Evolutionary conservation across 2,888 invertebrate species (phyloP).

Genomic region (Bellardia bayeri): DNA sequence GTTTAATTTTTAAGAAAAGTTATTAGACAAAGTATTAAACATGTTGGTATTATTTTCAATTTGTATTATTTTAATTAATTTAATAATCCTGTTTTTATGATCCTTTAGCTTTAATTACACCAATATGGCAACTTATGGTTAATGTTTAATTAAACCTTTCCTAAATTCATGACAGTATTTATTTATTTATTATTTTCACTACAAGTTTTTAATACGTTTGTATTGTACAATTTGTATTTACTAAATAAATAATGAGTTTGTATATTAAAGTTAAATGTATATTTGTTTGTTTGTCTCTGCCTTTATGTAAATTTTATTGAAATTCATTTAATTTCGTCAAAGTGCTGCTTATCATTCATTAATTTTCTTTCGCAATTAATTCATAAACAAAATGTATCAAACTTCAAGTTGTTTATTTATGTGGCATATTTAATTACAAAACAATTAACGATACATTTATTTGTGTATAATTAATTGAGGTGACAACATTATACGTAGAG

Average conservation of each 20-base stretch:
- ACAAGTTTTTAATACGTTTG: background rate
- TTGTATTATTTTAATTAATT: too few relatives aligned
- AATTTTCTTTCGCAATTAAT: background rate
- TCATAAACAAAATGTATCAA: background rate
- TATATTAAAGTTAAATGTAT: background rate
- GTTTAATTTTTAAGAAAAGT: too few relatives aligned
- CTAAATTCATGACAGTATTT: background rate
- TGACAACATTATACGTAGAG: background rate
- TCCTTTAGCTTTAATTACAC: too few relatives aligned
- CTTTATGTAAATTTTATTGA: background rate
- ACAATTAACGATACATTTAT: constrained; percentile 17
- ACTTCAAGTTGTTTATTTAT: background rate
- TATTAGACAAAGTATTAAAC: too few relatives aligned
- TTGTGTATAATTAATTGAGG: background rate
- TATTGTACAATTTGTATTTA: background rate
- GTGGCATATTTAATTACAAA: constrained; percentile 21
- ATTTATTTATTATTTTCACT: background rate
- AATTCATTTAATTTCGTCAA: constrained; percentile 1
- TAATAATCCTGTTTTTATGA: too few relatives aligned
- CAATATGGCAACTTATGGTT: too few relatives aligned
- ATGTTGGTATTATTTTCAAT: too few relatives aligned
- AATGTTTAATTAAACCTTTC: background rate
- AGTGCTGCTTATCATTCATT: background rate
- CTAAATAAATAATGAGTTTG: background rate
- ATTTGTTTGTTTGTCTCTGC: background rate